These are phyloP conservation scores for Phyto melanocephala DNA, from an alignment of 2,888 invertebrate species.

Conservation along the genomic window DNA sequence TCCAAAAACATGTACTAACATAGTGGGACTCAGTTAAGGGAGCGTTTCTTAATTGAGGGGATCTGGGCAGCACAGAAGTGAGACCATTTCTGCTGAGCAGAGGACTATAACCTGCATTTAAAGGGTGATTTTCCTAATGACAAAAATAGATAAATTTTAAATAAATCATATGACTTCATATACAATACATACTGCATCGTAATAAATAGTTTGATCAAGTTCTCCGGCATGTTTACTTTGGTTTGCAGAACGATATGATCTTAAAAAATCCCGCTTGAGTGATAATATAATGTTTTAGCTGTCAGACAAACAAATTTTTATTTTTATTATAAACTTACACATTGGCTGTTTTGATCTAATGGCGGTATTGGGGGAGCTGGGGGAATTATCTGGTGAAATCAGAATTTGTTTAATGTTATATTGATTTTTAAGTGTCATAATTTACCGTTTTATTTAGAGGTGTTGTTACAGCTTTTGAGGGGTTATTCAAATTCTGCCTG, in stretches of 20 bases:
- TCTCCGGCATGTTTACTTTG: not conserved
- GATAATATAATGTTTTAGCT: no score
- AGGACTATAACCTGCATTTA: not conserved
- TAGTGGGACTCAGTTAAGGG: not conserved
- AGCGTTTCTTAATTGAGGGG: not conserved
- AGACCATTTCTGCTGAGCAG: not conserved
- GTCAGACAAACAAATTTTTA: no score
- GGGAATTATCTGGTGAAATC: not conserved
- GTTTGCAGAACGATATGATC: not conserved
- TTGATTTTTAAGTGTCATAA: not conserved
- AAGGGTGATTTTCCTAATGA: not conserved
- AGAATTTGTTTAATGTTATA: not conserved
- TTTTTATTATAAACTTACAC: slow-evolving; percentile 2
- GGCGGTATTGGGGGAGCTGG: not conserved
- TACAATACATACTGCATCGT: not conserved
- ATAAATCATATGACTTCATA: no score
- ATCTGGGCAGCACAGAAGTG: not conserved
- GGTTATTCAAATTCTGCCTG: not conserved
- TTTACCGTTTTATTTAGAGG: not conserved
- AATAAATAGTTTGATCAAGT: not conserved
- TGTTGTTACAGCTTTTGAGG: not conserved
- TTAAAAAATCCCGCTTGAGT: not conserved
- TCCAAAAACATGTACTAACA: not conserved
- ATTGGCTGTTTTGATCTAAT: not conserved
- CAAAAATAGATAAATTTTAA: not conserved